phyloP scores from a whole-genome alignment of 2,797 vertebrate genomes.

The Tiaroga cobitis region DNA sequence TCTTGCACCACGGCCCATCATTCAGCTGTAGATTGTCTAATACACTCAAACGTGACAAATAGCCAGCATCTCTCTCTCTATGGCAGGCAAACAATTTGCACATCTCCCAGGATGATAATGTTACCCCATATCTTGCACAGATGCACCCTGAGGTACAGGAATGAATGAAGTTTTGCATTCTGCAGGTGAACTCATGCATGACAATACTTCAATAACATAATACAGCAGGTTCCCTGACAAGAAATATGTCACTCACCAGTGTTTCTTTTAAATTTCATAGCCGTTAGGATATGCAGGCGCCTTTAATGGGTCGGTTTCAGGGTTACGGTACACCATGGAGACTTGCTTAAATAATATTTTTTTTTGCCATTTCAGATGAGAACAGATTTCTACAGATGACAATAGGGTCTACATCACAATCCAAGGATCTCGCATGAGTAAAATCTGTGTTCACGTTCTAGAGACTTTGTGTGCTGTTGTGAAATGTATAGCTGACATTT shows the following conservation, averaged over 20 bases:
- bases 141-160: conserved; percentile 40
- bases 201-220: conserved; percentile 45
- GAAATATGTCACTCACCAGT: conserved; percentile 9
- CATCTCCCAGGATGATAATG: conserved; percentile 31
- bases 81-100: conserved; percentile 20
- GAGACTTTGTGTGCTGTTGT: conserved; percentile 11
- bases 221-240: conserved; percentile 13
- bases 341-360: background rate
- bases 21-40: background rate
- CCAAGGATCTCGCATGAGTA: background rate
- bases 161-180: conserved; percentile 33
- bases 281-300: background rate
- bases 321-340: background rate
- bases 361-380: background rate
- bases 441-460: conserved; percentile 16
- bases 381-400: background rate
- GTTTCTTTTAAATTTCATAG: conserved; percentile 6
- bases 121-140: conserved; percentile 1
- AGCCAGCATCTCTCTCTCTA: conserved; percentile 14
- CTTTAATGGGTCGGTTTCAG: background rate
- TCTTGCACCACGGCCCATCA: background rate
- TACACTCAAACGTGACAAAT: conserved; percentile 18
- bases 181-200: conserved; percentile 16
- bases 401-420: background rate
- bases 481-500: conserved; percentile 30